These are phyloP conservation scores for Amblyopsis rosae DNA, from an alignment of 2,113 vertebrate genomes.

Conservation along the genomic window DNA sequence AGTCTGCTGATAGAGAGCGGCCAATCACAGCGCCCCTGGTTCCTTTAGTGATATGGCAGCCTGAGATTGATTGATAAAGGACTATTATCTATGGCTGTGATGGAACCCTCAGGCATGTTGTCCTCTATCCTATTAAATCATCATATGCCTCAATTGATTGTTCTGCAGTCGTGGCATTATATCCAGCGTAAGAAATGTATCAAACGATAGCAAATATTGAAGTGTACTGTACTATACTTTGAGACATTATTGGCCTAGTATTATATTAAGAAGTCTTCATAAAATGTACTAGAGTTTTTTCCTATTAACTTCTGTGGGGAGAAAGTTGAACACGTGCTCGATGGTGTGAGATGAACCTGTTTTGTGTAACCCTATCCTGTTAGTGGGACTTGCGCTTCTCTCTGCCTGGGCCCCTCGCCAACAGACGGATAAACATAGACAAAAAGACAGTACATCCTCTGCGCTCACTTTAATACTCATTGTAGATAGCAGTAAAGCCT, in stretches of 20 bases:
- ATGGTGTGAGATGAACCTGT: slow-evolving; percentile 60
- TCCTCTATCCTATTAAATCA: not conserved
- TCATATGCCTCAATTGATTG: not conserved
- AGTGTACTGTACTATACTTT: too few relatives aligned
- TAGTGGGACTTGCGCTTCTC: slow-evolving; percentile 54
- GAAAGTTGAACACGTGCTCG: slow-evolving; percentile 28
- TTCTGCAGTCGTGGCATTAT: too few relatives aligned
- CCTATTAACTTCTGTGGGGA: not conserved
- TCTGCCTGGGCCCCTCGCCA: slow-evolving; percentile 56
- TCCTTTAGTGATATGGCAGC: slow-evolving; percentile 41
- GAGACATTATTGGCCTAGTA: too few relatives aligned
- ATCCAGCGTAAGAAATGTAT: too few relatives aligned
- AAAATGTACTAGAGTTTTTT: not conserved
- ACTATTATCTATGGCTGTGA: slow-evolving; percentile 11
- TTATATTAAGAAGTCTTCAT: too few relatives aligned
- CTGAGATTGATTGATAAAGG: slow-evolving; percentile 1
- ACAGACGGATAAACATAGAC: slow-evolving; percentile 61
- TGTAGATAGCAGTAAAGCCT: slow-evolving; percentile 16
- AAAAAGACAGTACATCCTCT: slow-evolving; percentile 44
- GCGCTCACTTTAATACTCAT: slow-evolving; percentile 50
- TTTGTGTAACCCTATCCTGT: slow-evolving; percentile 53
- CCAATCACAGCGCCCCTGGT: slow-evolving; percentile 16
- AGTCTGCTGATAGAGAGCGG: slow-evolving; percentile 18
- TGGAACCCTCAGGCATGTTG: not conserved
- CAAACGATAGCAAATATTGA: too few relatives aligned